These are phyloP conservation scores for Pteropus alecto DNA, from an alignment of 2,113 vertebrate species.

Conservation along the genomic window DNA sequence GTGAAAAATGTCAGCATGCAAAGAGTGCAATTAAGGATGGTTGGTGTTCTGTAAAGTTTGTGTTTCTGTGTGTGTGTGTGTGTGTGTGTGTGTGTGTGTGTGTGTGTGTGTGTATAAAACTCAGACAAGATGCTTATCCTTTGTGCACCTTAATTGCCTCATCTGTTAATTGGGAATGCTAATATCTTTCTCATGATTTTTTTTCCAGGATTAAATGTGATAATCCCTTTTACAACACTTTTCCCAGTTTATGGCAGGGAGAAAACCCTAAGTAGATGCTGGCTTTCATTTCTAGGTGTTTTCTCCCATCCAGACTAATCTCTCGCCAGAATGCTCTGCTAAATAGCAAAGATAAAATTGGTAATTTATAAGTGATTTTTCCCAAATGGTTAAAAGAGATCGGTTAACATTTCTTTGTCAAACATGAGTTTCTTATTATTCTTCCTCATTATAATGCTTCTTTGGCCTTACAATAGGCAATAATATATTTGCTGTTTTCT, in stretches of 20 bases:
- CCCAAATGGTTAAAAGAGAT: not conserved
- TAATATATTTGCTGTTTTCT: not conserved
- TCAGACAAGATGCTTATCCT: not conserved
- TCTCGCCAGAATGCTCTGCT: not conserved
- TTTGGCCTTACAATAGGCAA: not conserved
- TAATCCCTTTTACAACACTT: not conserved
- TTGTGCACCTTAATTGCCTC: not conserved
- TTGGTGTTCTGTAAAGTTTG: not conserved
- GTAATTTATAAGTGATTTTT: conserved; percentile 6
- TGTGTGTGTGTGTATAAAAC: not conserved
- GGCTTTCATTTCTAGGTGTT: not conserved
- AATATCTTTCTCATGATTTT: not conserved
- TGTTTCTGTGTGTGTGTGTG: not conserved
- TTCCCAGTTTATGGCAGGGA: not conserved
- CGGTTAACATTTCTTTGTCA: not conserved
- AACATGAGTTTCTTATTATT: not conserved
- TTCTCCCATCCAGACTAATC: not conserved
- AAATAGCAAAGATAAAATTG: not conserved
- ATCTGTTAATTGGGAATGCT: not conserved
- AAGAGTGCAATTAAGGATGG: not conserved
- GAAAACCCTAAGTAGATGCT: not conserved
- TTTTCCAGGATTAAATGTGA: not conserved
- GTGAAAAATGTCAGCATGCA: not conserved
- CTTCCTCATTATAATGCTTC: not conserved
- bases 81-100: too few relatives aligned